These are phyloP conservation scores for Thera britannica DNA, from an alignment of 2,888 invertebrate species.

Conservation along the genomic window DNA sequence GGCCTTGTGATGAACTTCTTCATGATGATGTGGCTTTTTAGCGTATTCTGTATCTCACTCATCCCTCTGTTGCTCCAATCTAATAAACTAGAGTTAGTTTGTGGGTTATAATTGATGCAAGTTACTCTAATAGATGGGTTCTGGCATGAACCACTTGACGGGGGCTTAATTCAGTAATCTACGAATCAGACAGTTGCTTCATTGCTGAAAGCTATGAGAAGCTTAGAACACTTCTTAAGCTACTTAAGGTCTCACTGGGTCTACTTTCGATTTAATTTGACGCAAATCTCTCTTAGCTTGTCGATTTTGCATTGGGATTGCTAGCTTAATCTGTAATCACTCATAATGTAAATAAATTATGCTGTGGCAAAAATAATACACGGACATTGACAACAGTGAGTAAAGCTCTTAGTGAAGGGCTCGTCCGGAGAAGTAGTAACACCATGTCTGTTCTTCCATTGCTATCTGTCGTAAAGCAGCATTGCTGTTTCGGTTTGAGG, in stretches of 20 bases:
- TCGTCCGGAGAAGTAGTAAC: no score
- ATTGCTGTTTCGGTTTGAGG: no score
- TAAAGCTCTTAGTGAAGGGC: no score
- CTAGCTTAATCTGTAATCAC: neutral
- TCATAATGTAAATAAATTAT: neutral
- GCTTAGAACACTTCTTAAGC: slow-evolving; percentile 16
- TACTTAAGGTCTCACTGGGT: slow-evolving; percentile 2
- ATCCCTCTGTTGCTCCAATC: slow-evolving; percentile 5
- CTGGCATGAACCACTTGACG: slow-evolving; percentile 15
- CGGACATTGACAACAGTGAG: no score
- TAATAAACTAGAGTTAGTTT: slow-evolving; percentile 24
- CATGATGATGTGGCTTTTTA: neutral
- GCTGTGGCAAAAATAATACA: neutral
- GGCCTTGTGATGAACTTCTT: neutral
- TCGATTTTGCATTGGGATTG: neutral
- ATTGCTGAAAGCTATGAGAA: slow-evolving; percentile 9
- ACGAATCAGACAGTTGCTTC: slow-evolving; percentile 7
- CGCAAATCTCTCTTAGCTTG: neutral
- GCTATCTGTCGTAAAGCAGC: no score
- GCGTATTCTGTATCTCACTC: neutral
- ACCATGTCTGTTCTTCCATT: no score
- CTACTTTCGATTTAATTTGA: slow-evolving; percentile 19
- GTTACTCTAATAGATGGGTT: slow-evolving; percentile 20
- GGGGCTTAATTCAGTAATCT: slow-evolving; percentile 23
- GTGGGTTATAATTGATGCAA: slow-evolving; percentile 23